Percentiles rank a stretch among this genome's conserved stretches.
Evolutionary conservation across 2,888 invertebrate genomes (phyloP).

Genomic region (Drosophila mimica): DNA sequence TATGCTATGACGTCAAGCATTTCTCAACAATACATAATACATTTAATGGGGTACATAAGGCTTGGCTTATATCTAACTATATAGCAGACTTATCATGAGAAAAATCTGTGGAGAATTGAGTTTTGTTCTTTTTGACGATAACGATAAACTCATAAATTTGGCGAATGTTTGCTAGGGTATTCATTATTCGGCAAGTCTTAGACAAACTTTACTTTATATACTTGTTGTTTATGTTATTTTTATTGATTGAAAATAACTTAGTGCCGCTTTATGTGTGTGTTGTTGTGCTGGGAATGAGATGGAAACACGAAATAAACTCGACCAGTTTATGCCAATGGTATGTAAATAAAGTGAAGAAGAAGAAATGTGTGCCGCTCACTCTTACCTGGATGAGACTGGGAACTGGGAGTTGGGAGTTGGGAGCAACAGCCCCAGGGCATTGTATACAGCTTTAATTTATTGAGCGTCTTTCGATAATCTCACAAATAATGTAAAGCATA

Average conservation of each 20-base stretch:
- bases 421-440: constrained; percentile 30
- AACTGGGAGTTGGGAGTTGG: neutral
- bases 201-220: constrained; percentile 2
- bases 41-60: neutral
- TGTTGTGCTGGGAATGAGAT: constrained; percentile 23
- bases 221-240: constrained; percentile 77
- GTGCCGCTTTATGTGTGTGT: constrained; percentile 68
- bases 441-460: constrained; percentile 49
- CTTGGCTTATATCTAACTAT: neutral
- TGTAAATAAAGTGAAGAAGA: constrained; percentile 68
- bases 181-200: neutral
- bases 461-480: constrained; percentile 59
- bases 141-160: neutral
- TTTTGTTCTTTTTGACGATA: neutral
- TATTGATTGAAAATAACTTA: constrained; percentile 80
- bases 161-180: constrained; percentile 2
- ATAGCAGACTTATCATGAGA: neutral
- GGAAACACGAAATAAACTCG: constrained; percentile 60
- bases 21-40: neutral
- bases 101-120: neutral
- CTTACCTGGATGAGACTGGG: constrained; percentile 15
- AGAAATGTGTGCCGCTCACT: constrained; percentile 13
- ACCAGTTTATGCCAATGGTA: constrained; percentile 73
- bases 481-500: constrained; percentile 40
- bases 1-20: neutral